Evolutionary conservation across 2,888 invertebrate genomes (phyloP).

Genomic region (Hemistola chrysoprasaria): DNA sequence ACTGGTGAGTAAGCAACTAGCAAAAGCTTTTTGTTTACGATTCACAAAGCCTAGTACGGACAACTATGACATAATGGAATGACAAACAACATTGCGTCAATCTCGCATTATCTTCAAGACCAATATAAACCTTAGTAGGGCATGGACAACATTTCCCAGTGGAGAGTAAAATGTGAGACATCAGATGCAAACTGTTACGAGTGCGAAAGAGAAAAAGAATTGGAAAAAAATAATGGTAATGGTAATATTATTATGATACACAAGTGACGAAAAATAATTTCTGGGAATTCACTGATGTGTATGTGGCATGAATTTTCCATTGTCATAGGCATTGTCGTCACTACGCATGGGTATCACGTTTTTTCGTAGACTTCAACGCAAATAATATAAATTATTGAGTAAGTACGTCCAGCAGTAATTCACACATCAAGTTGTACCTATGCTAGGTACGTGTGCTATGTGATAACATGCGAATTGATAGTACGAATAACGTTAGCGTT

Average conservation of each 20-base stretch:
- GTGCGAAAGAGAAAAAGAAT: too few relatives aligned
- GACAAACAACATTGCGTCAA: constrained; percentile 6
- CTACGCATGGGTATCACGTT: constrained; percentile 39
- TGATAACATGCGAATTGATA: constrained; percentile 40
- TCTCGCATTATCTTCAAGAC: too few relatives aligned
- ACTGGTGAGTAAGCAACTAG: constrained; percentile 42
- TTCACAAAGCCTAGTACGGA: constrained; percentile 40
- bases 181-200: too few relatives aligned
- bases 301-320: constrained; percentile 31
- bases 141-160: too few relatives aligned
- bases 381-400: constrained; percentile 39
- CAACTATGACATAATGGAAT: constrained; percentile 33
- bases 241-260: too few relatives aligned
- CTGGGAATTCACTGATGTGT: constrained; percentile 24
- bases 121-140: too few relatives aligned
- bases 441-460: constrained; percentile 25
- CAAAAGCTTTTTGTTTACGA: constrained; percentile 46
- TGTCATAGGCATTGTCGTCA: constrained; percentile 23
- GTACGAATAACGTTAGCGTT: constrained; percentile 32
- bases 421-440: constrained; percentile 32
- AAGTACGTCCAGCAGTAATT: constrained; percentile 33
- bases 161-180: too few relatives aligned
- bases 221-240: too few relatives aligned
- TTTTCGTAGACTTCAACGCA: constrained; percentile 28
- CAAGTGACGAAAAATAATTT: constrained; percentile 16